phyloP scores from a whole-genome alignment of 1,140 invertebrate genomes.

The Diuraphis noxia region DNA sequence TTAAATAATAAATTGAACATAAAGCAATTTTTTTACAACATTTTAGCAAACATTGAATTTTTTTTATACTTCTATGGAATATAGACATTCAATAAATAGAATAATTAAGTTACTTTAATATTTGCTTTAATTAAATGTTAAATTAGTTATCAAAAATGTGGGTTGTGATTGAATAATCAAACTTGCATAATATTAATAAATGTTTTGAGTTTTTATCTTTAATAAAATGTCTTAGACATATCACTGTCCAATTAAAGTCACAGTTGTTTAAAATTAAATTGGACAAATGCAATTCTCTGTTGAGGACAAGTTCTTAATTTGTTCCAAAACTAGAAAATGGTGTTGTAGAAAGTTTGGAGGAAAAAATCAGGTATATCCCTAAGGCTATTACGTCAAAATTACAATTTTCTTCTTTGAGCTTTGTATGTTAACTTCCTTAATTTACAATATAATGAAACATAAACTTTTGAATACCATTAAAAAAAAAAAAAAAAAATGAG shows the following conservation, averaged over 20 bases:
- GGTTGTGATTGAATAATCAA: neutral
- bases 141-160: neutral
- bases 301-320: constrained; percentile 34
- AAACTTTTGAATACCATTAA: neutral
- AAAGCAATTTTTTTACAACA: neutral
- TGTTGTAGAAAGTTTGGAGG: neutral
- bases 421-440: neutral
- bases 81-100: neutral
- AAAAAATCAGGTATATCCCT: constrained; percentile 24
- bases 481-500: neutral
- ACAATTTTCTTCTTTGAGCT: neutral
- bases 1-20: neutral
- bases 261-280: constrained; percentile 24
- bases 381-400: neutral
- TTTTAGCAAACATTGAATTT: neutral
- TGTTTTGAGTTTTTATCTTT: neutral
- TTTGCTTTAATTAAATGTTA: neutral
- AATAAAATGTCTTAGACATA: neutral
- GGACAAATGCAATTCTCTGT: neutral
- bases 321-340: constrained; percentile 9
- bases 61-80: neutral
- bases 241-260: neutral
- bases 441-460: constrained; percentile 16
- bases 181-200: neutral
- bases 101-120: neutral